phyloP scores from a whole-genome alignment of 1,140 invertebrate genomes.

The Physella acuta region DNA sequence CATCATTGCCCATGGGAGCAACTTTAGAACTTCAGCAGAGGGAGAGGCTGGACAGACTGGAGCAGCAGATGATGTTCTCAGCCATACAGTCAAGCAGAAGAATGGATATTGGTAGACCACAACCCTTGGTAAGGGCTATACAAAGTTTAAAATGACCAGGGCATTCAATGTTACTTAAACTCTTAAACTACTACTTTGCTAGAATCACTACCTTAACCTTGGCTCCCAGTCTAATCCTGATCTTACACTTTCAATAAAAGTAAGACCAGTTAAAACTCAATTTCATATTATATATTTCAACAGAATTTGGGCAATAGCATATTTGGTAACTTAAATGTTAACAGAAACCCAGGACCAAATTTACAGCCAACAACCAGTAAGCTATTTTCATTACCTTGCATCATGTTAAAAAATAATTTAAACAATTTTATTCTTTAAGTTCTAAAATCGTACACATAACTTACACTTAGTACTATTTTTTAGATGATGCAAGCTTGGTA shows the following conservation, averaged over 20 bases:
- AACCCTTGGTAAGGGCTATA: slow-evolving; percentile 29
- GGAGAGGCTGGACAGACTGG: slow-evolving; percentile 63
- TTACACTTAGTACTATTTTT: not conserved
- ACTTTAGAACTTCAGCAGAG: slow-evolving; percentile 65
- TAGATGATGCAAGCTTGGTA: not conserved
- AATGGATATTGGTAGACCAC: slow-evolving; percentile 28
- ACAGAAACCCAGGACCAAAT: not conserved
- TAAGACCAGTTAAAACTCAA: not conserved
- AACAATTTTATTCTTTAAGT: not conserved
- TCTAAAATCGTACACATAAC: not conserved
- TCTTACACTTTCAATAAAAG: not conserved
- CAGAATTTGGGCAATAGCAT: not conserved
- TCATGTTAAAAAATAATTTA: not conserved
- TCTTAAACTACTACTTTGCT: not conserved
- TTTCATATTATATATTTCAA: not conserved
- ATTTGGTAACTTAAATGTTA: not conserved
- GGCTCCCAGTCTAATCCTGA: not conserved
- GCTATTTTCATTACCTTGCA: not conserved
- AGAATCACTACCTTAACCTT: not conserved
- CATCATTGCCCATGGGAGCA: slow-evolving; percentile 60
- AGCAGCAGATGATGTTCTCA: slow-evolving; percentile 61
- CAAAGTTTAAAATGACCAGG: not conserved
- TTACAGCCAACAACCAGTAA: not conserved
- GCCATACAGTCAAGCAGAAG: slow-evolving; percentile 39
- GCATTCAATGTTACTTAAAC: not conserved